Conservation (phyloP, 1,140 invertebrate genomes). For the Euwallacea fornicatus region DNA sequence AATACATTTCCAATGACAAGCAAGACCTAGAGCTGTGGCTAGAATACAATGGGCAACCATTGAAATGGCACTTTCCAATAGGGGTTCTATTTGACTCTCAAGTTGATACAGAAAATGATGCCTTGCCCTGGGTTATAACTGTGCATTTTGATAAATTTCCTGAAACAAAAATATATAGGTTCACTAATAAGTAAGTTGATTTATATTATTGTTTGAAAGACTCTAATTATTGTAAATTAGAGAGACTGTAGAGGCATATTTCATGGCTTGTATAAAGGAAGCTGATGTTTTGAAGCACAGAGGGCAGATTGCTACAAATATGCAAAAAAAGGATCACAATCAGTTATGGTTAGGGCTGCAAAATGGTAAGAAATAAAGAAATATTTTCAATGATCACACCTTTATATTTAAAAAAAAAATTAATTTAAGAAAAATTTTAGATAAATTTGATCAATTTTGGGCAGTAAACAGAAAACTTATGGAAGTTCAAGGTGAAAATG, state of each 20-base stretch:
- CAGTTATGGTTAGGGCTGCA: slow-evolving; percentile 92
- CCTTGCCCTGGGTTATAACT: slow-evolving; percentile 89
- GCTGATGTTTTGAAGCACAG: slow-evolving; percentile 96
- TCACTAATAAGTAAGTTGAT: slow-evolving; percentile 71
- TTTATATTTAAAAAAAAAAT: slow-evolving; percentile 1
- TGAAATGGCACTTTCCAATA: slow-evolving; percentile 97
- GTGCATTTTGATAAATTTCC: slow-evolving; percentile 95
- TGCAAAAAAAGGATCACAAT: slow-evolving; percentile 98
- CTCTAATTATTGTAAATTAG: slow-evolving; percentile 56
- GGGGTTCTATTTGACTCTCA: slow-evolving; percentile 91
- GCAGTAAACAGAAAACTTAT: slow-evolving; percentile 92
- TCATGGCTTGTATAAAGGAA: slow-evolving; percentile 95
- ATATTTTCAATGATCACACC: slow-evolving; percentile 4
- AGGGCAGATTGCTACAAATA: slow-evolving; percentile 85
- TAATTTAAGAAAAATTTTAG: slow-evolving; percentile 53
- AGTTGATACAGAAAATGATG: slow-evolving; percentile 64
- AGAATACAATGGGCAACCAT: slow-evolving; percentile 86
- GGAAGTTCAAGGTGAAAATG: slow-evolving; percentile 75
- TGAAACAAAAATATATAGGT: slow-evolving; percentile 75
- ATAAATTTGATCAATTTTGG: slow-evolving; percentile 99
- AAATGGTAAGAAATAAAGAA: slow-evolving; percentile 71
- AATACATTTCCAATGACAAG: slow-evolving; percentile 79
- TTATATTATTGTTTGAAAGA: neutral
- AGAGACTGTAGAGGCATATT: slow-evolving; percentile 89
- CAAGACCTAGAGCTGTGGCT: slow-evolving; percentile 92